Percentiles rank a stretch among this genome's conserved stretches.
These are phyloP conservation scores for Saguinus midas DNA, from an alignment of 2,113 vertebrate species.

Conservation along the genomic window DNA sequence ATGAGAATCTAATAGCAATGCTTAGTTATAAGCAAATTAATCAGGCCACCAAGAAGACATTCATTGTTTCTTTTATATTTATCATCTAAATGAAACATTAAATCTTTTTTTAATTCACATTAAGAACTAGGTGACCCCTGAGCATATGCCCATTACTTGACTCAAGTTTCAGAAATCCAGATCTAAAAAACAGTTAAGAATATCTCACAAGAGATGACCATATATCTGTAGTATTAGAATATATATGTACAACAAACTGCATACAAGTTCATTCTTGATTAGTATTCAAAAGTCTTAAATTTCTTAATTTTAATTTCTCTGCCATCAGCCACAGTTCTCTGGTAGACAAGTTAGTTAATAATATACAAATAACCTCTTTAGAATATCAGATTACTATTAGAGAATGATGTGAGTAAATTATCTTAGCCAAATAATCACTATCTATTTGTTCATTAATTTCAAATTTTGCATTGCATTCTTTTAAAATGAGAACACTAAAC, in stretches of 20 bases:
- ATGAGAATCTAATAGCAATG: neutral
- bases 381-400: neutral
- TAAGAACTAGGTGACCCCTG: neutral
- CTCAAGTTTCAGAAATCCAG: conserved; percentile 21
- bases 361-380: neutral
- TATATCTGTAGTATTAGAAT: neutral
- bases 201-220: neutral
- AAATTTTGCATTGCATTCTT: neutral
- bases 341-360: conserved; percentile 16
- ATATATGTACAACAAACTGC: neutral
- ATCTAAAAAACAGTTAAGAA: neutral
- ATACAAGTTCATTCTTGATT: conserved; percentile 13
- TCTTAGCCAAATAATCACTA: neutral
- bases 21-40: neutral
- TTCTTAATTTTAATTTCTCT: conserved; percentile 1
- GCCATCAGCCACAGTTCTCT: neutral
- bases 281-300: conserved; percentile 42
- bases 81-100: conserved; percentile 9
- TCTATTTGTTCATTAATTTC: conserved; percentile 1
- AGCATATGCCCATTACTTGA: neutral
- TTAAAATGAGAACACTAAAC: conserved; percentile 19
- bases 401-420: neutral
- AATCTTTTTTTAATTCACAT: neutral
- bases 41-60: neutral
- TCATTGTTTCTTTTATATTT: conserved; percentile 8